Base-by-base conservation (phyloP, 2,888 invertebrate species). In the Oscheius onirici region DNA sequence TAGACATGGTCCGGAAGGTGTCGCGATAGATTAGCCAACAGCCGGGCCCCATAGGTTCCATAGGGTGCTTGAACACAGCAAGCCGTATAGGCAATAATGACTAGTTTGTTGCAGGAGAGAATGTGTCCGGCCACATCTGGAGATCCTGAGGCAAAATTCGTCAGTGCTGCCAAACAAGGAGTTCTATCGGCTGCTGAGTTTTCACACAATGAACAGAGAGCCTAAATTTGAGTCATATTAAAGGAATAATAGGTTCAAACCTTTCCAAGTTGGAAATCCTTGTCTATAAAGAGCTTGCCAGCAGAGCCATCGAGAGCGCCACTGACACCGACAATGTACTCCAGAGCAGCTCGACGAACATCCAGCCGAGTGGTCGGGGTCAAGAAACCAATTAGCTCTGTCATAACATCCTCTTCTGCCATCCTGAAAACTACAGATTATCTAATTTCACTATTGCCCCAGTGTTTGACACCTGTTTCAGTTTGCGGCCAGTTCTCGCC, bases 61-160 rank as follows among this genome's bases (percentile, higher is more conserved):
- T 57, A 70, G 2, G 70, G 70, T 6, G 70, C 70, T 1, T 40
- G 61, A 3, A 70, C 22, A 13, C 57, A 20, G 52, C 34, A 49
- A 10, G 63, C 70, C 6, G 61, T 49, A 34, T 63, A 70, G 20
- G 70, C 61, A 17, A 70, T 24, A 11, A 24, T 17, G 13, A 34
- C n/a, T 10, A 70, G 66, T 13, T 76, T 75, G 22, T 75, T 66
- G 13, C 68, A 66, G 11, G 55, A 54, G 20, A 81, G 72, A 24
- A 81, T 70, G 46, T 67, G 78, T 40, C 79, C 73, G 17, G 80
- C 79, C 10, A 72, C 76, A 43, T 77, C 78, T 24, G 74, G 65
- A 1, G 79, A 79, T 34, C 79, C 75, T 3, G 82, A 80, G 6
- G 77, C 71, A 73, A 76, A 82, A 61, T 82, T 82, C n/a, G 79